Conservation (phyloP, 2,113 vertebrate genomes). For the Zosterops lateralis region DNA sequence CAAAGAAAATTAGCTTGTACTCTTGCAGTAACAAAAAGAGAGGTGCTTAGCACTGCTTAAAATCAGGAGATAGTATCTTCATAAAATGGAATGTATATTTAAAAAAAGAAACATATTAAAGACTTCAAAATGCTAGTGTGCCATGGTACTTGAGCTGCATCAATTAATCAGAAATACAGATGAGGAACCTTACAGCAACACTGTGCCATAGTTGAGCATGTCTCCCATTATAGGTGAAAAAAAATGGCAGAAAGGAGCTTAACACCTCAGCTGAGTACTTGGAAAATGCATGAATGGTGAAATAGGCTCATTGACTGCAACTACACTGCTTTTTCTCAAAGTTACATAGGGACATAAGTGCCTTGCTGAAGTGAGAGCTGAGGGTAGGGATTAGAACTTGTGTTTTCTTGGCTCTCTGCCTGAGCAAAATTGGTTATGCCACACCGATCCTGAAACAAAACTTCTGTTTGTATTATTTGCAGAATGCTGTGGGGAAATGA, state of each 20-base stretch:
- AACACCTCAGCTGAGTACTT: background rate
- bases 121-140: rapidly evolving
- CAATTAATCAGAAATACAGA: background rate
- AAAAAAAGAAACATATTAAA: background rate
- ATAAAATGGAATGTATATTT: background rate
- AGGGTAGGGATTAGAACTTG: constrained; percentile 47
- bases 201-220: background rate
- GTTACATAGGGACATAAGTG: constrained; percentile 4
- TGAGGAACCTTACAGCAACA: background rate
- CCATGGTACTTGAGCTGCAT: background rate
- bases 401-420: constrained; percentile 48
- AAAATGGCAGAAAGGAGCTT: background rate
- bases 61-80: background rate
- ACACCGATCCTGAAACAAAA: constrained; percentile 38
- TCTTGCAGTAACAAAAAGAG: background rate
- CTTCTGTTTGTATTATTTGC: constrained; percentile 50
- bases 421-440: constrained; percentile 57
- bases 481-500: constrained; percentile 55
- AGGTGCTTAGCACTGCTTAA: background rate
- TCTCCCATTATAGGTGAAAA: background rate
- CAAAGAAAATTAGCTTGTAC: background rate
- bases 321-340: background rate
- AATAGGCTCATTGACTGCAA: constrained; percentile 1
- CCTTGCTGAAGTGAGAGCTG: constrained; percentile 15
- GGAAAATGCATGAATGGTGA: background rate